phyloP scores from a whole-genome alignment of 2,113 vertebrate genomes.

The Ciconia boyciana region DNA sequence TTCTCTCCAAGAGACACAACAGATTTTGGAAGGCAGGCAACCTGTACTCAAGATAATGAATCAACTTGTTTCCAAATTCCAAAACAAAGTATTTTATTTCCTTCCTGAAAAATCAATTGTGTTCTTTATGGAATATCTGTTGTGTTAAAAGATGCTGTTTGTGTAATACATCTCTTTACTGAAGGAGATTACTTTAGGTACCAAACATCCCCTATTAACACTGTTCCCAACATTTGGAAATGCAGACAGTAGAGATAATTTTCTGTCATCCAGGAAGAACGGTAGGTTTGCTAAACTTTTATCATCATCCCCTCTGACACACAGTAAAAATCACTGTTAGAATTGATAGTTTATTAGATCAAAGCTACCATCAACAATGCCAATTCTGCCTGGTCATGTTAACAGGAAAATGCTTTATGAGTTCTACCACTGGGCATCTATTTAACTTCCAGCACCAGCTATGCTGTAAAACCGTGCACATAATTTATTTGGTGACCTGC shows the following conservation, averaged over 20 bases:
- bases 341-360: slow-evolving; percentile 69
- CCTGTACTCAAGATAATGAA: not conserved
- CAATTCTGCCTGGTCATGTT: slow-evolving; percentile 53
- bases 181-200: slow-evolving; percentile 20
- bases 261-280: slow-evolving; percentile 63
- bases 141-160: not conserved
- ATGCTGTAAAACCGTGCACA: slow-evolving; percentile 39
- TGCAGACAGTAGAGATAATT: slow-evolving; percentile 53
- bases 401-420: slow-evolving; percentile 73
- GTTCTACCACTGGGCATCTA: slow-evolving; percentile 67
- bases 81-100: slow-evolving; percentile 19
- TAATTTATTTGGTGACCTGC: slow-evolving; percentile 68
- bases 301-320: slow-evolving; percentile 63
- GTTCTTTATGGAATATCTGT: slow-evolving; percentile 14
- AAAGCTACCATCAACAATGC: slow-evolving; percentile 67
- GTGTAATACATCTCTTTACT: not conserved
- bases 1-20: not conserved
- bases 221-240: slow-evolving; percentile 1
- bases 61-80: slow-evolving; percentile 41
- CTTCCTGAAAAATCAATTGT: slow-evolving; percentile 19
- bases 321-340: slow-evolving; percentile 66
- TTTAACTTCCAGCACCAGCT: slow-evolving; percentile 70
- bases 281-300: slow-evolving; percentile 59
- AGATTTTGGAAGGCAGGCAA: not conserved
- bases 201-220: not conserved